These are phyloP conservation scores for Phalacrocorax carbo DNA, from an alignment of 2,113 vertebrate species.

Conservation along the genomic window DNA sequence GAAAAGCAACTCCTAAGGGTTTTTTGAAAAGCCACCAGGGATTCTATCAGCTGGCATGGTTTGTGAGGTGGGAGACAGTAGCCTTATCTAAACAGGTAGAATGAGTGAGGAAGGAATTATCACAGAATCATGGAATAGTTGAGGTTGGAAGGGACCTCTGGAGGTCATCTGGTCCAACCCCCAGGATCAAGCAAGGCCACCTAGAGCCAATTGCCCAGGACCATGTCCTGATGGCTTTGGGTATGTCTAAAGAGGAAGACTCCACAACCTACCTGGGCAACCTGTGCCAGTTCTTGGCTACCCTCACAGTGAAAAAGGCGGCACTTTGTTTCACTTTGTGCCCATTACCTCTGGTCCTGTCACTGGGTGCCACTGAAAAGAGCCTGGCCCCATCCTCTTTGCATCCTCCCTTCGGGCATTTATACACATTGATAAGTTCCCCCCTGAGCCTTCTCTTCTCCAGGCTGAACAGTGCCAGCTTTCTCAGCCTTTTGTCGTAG, in stretches of 20 bases:
- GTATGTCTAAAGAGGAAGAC: neutral
- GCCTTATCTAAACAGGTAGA: neutral
- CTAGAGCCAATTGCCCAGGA: neutral
- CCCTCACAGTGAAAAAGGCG: neutral
- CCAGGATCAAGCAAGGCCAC: neutral
- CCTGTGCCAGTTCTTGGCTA: neutral
- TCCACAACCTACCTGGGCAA: neutral
- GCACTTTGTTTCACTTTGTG: neutral
- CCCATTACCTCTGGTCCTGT: too few species aligned
- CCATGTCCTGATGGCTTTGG: neutral
- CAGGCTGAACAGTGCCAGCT: neutral
- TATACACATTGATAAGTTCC: neutral
- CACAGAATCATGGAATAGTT: neutral
- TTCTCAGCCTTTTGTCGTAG: neutral
- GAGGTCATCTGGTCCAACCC: accelerated
- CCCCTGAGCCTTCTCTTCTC: neutral
- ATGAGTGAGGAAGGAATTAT: neutral
- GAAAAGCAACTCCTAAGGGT: neutral
- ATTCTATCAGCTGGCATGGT: neutral
- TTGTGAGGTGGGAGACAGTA: neutral
- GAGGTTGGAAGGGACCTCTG: neutral
- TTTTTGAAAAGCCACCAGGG: neutral
- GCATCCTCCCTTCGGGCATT: neutral
- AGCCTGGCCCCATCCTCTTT: neutral
- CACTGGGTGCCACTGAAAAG: too few species aligned